A percentile compares a stretch with the other conserved stretches of the same genome.
Conservation (phyloP, 2,797 vertebrate species). For the Taeniopygia guttata region DNA sequence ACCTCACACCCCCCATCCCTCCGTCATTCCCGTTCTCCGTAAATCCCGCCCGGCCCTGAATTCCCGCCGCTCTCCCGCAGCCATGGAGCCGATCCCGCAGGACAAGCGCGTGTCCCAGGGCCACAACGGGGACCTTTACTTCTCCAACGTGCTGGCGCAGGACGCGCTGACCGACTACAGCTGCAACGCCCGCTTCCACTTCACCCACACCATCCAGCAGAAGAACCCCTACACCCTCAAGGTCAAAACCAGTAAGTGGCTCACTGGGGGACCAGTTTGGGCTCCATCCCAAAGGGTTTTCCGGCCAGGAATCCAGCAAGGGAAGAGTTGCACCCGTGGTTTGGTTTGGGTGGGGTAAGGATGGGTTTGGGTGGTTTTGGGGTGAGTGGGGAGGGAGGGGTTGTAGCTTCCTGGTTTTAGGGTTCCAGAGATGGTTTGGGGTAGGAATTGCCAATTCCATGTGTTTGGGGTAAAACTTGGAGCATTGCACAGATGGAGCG, state of each 20-base stretch:
- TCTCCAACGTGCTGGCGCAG: constrained; percentile 89
- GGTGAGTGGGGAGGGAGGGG: accelerated
- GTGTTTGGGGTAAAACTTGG: not conserved
- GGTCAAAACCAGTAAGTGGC: constrained; percentile 82
- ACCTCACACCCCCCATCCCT: accelerated
- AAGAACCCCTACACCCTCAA: constrained; percentile 94
- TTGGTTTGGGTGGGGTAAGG: accelerated
- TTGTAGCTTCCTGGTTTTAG: accelerated
- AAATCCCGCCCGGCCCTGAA: not conserved
- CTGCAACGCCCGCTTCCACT: constrained; percentile 94
- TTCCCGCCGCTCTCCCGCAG: constrained; percentile 35
- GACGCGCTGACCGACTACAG: constrained; percentile 91
- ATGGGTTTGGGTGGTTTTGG: not conserved
- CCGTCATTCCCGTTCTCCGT: accelerated
- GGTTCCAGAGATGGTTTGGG: not conserved
- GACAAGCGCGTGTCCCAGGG: constrained; percentile 93
- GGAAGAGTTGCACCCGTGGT: accelerated
- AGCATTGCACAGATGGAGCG: accelerated
- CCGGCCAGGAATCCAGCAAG: accelerated
- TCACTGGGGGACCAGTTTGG: accelerated
- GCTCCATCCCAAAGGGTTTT: accelerated
- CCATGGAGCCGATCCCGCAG: constrained; percentile 87
- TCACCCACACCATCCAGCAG: constrained; percentile 98
- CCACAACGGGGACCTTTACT: constrained; percentile 93
- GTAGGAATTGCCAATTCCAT: accelerated